A percentile compares a stretch with the other conserved stretches of the same genome.
Conservation (phyloP, 2,797 vertebrate species). For the Babyrousa celebensis region DNA sequence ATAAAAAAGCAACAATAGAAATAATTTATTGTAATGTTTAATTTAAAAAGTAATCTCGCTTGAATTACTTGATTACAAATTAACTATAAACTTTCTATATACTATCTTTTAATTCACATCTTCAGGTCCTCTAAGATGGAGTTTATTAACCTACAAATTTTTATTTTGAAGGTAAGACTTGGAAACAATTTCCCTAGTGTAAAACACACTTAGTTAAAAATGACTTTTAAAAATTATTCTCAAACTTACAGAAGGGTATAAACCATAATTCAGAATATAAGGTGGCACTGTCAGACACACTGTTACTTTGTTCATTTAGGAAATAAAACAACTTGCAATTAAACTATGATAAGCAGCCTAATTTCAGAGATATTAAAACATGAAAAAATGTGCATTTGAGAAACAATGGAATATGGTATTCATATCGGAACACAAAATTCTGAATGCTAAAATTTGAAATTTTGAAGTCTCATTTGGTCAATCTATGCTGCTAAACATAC, state of each 20-base stretch:
- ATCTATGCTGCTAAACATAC: neutral
- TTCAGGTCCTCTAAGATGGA: conserved; percentile 23
- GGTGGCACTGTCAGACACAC: neutral
- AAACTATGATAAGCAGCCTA: conserved; percentile 30
- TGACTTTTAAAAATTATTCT: conserved; percentile 64
- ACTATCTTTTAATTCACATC: conserved; percentile 59
- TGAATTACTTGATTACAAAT: conserved; percentile 57
- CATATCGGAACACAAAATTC: conserved; percentile 31
- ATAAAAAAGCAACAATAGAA: conserved; percentile 44
- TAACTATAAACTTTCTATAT: conserved; percentile 49
- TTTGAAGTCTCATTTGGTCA: conserved; percentile 47
- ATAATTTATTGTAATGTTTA: conserved; percentile 36
- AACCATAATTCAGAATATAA: conserved; percentile 69
- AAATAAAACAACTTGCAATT: neutral
- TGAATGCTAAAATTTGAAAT: conserved; percentile 32
- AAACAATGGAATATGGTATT: conserved; percentile 48
- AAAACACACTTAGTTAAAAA: conserved; percentile 65
- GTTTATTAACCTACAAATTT: conserved; percentile 46
- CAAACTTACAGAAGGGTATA: neutral
- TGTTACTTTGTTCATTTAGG: conserved; percentile 32
- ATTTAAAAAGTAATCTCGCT: conserved; percentile 53
- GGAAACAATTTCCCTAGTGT: conserved; percentile 39
- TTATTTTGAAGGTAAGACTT: conserved; percentile 50
- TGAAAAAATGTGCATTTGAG: conserved; percentile 42
- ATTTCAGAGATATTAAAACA: conserved; percentile 62